These are phyloP conservation scores for Andrena bicolor DNA, from an alignment of 2,888 invertebrate genomes.

Conservation along the genomic window DNA sequence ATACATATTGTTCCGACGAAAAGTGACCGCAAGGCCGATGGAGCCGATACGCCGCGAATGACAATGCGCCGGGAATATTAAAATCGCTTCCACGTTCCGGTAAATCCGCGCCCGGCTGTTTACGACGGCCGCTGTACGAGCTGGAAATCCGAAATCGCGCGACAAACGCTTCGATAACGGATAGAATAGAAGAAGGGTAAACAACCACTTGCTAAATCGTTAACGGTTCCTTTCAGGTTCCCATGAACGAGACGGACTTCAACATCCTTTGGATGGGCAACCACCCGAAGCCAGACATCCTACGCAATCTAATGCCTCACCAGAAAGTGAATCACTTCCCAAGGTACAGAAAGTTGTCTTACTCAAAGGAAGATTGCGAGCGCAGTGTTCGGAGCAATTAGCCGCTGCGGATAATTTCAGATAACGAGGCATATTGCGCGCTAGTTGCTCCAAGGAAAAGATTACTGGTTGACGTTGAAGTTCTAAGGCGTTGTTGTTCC, in stretches of 20 bases:
- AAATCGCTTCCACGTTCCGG: constrained; percentile 42
- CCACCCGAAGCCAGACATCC: constrained; percentile 95
- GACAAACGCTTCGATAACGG: background rate
- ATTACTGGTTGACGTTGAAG: no score
- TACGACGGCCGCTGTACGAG: background rate
- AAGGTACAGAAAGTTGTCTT: constrained; percentile 85
- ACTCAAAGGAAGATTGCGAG: background rate
- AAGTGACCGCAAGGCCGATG: constrained; percentile 70
- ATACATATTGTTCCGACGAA: constrained; percentile 67
- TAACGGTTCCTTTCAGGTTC: constrained; percentile 83
- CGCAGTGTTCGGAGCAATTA: no score
- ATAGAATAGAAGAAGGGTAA: background rate
- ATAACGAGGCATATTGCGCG: no score
- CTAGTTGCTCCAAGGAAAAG: no score
- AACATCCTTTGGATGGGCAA: constrained; percentile 97
- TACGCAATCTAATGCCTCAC: constrained; percentile 93
- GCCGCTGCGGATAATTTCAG: no score
- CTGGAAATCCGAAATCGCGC: background rate
- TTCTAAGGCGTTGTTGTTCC: background rate
- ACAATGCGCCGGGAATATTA: constrained; percentile 67
- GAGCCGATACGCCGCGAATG: constrained; percentile 51
- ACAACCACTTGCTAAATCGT: background rate
- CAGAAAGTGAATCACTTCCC: constrained; percentile 99
- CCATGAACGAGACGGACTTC: constrained; percentile 91
- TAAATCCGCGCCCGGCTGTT: constrained; percentile 16